Conservation (phyloP, 2,113 vertebrate genomes). For the Turnix velox region DNA sequence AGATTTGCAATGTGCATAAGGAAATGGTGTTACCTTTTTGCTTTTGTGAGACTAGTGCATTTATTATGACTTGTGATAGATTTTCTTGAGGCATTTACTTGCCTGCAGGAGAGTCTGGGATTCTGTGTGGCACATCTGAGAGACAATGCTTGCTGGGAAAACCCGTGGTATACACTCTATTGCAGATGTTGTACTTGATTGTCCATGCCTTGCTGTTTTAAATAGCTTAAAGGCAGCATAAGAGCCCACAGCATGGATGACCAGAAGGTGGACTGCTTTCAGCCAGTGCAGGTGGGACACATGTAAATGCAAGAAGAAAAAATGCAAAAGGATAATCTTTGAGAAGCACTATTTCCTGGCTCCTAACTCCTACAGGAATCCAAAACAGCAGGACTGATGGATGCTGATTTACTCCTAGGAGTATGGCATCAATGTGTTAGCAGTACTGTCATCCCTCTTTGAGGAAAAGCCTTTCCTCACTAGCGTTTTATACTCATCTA, state of each 20-base stretch:
- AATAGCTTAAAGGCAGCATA: not conserved
- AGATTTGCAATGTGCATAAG: not conserved
- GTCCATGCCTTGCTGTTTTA: not conserved
- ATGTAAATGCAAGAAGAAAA: not conserved
- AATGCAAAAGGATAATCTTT: not conserved
- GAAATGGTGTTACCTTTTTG: not conserved
- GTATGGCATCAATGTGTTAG: not conserved
- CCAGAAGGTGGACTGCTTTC: not conserved
- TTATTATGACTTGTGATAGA: not conserved
- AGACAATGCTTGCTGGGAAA: not conserved
- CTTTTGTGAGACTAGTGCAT: not conserved
- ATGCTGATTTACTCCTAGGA: not conserved
- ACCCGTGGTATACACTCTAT: not conserved
- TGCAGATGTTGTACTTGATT: not conserved
- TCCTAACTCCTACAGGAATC: not conserved
- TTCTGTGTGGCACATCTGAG: not conserved
- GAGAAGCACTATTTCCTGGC: not conserved
- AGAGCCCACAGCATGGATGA: not conserved
- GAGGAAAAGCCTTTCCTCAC: not conserved
- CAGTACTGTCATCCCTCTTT: not conserved
- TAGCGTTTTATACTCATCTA: not conserved
- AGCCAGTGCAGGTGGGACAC: not conserved
- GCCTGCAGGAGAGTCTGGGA: not conserved
- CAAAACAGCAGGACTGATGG: not conserved
- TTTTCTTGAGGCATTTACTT: not conserved